Conservation (phyloP, 2,113 vertebrate genomes). For the Prietella phreatophila region DNA sequence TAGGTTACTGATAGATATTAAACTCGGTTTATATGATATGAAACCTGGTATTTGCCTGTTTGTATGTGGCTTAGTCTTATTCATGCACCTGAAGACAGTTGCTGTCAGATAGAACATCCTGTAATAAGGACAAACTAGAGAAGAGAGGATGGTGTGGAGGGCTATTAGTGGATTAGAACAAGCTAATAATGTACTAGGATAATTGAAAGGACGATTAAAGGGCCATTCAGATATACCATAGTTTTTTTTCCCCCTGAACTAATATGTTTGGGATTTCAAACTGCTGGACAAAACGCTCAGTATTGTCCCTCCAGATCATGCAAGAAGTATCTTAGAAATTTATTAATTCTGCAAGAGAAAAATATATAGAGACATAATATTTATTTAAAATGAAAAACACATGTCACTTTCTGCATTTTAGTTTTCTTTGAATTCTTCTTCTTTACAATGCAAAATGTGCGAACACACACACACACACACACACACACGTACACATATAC, state of each 20-base stretch:
- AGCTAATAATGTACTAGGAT: slow-evolving; percentile 54
- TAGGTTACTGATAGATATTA: slow-evolving; percentile 31
- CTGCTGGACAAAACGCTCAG: slow-evolving; percentile 15
- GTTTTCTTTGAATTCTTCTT: slow-evolving; percentile 37
- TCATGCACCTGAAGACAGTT: slow-evolving; percentile 25
- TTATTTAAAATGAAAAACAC: background rate
- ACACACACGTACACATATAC: too few relatives aligned
- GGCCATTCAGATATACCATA: background rate
- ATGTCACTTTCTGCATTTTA: background rate
- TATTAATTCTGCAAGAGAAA: background rate
- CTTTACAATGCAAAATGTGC: slow-evolving; percentile 23
- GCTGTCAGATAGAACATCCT: slow-evolving; percentile 46
- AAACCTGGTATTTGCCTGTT: slow-evolving; percentile 29
- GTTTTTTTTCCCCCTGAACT: background rate
- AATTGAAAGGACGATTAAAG: slow-evolving; percentile 50
- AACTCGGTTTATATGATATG: slow-evolving; percentile 16
- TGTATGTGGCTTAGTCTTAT: slow-evolving; percentile 33
- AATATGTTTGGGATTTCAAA: slow-evolving; percentile 38
- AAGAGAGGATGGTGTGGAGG: slow-evolving; percentile 58
- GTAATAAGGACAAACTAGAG: slow-evolving; percentile 50
- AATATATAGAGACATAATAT: background rate
- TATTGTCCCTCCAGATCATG: background rate
- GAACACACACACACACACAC: too few relatives aligned
- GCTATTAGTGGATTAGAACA: slow-evolving; percentile 69
- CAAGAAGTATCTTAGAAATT: background rate